Conservation (phyloP, 2,113 vertebrate genomes). For the Bucco capensis region DNA sequence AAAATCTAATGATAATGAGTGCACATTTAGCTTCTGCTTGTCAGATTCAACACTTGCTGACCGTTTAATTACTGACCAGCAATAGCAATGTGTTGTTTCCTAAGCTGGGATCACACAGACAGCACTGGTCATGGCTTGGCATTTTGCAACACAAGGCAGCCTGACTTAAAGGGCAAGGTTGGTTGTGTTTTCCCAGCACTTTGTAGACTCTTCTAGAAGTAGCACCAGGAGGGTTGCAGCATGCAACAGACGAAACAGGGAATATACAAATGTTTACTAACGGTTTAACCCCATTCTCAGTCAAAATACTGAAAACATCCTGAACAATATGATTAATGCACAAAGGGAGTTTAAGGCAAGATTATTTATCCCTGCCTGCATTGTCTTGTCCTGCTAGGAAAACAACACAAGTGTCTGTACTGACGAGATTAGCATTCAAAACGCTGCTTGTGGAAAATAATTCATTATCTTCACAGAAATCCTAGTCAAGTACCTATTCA, state of each 20-base stretch:
- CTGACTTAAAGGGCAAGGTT: not conserved
- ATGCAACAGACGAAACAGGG: rapidly evolving
- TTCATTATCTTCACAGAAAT: not conserved
- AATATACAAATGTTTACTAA: not conserved
- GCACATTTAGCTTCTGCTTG: not conserved
- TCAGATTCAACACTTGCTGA: not conserved
- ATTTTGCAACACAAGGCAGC: rapidly evolving
- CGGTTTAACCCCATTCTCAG: not conserved
- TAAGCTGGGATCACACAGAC: not conserved
- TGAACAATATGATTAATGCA: not conserved
- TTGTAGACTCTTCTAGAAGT: not conserved
- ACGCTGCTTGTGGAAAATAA: not conserved
- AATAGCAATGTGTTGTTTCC: rapidly evolving
- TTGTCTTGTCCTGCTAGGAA: not conserved
- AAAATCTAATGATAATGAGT: not conserved
- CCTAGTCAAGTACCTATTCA: not conserved
- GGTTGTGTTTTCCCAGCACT: not conserved
- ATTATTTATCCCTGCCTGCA: not conserved
- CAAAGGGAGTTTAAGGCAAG: not conserved
- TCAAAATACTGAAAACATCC: not conserved
- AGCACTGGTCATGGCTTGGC: rapidly evolving
- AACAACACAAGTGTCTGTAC: not conserved
- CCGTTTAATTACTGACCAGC: not conserved
- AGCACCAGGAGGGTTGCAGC: rapidly evolving
- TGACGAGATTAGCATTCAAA: not conserved